These are phyloP conservation scores for Rhineura floridana DNA, from an alignment of 2,113 vertebrate species.

Conservation along the genomic window DNA sequence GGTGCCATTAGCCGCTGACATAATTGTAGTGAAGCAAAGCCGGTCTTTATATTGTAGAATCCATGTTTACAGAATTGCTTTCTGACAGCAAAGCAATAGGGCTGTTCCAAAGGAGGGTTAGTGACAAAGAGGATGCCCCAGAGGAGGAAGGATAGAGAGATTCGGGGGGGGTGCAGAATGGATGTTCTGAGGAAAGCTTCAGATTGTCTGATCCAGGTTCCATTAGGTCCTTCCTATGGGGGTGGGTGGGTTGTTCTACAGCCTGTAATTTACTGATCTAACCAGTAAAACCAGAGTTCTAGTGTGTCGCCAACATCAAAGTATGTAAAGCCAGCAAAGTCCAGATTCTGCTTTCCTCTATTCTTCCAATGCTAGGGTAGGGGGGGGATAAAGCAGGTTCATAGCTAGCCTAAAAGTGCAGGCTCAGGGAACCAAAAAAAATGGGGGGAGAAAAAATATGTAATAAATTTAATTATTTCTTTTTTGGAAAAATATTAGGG, in stretches of 20 bases:
- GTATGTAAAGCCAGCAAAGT: not conserved
- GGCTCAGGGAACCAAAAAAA: too few relatives aligned
- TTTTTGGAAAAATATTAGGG: too few relatives aligned
- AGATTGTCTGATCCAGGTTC: not conserved
- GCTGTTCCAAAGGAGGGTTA: not conserved
- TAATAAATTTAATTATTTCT: too few relatives aligned
- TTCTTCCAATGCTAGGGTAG: not conserved
- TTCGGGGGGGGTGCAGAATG: not conserved
- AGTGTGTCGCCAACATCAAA: too few relatives aligned
- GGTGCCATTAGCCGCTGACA: conserved; percentile 55
- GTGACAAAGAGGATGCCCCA: not conserved
- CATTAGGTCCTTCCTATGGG: not conserved
- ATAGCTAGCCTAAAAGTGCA: too few relatives aligned
- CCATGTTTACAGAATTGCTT: conserved; percentile 66
- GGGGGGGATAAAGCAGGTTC: too few relatives aligned
- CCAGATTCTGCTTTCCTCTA: not conserved
- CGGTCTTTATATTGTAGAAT: conserved; percentile 62
- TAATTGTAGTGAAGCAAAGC: conserved; percentile 54
- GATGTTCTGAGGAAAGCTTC: not conserved
- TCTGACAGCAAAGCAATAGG: conserved; percentile 7
- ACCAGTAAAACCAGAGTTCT: not conserved
- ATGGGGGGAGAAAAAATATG: too few relatives aligned
- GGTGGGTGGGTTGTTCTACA: not conserved
- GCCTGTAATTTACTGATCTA: not conserved
- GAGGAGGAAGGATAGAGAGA: not conserved